Conservation (phyloP, 2,113 vertebrate genomes). For the Eupsittula cactorum region DNA sequence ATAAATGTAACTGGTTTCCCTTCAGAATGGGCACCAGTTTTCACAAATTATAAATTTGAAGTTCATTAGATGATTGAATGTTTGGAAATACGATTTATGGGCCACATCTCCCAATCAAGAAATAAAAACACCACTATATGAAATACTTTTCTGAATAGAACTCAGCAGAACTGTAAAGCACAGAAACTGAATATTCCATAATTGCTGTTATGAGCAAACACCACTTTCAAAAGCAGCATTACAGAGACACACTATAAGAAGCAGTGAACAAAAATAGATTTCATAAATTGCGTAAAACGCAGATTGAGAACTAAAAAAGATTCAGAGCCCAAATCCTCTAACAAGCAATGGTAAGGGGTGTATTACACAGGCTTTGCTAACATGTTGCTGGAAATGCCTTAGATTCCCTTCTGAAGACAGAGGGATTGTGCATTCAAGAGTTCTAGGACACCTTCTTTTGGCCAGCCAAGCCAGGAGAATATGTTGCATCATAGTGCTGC, state of each 20-base stretch:
- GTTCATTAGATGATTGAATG: slow-evolving; percentile 46
- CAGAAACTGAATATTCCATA: not conserved
- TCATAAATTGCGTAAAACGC: not conserved
- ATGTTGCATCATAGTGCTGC: not conserved
- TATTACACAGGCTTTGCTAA: not conserved
- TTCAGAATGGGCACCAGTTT: slow-evolving; percentile 33
- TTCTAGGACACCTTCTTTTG: not conserved
- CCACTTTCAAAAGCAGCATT: not conserved
- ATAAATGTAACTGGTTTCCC: not conserved
- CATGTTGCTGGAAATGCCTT: not conserved
- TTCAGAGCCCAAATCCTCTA: not conserved
- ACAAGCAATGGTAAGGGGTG: fast-evolving
- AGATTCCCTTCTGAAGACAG: not conserved
- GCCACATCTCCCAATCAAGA: slow-evolving; percentile 17
- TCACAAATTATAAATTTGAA: slow-evolving; percentile 20
- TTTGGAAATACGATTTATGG: slow-evolving; percentile 19
- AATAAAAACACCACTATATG: not conserved
- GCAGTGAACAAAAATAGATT: not conserved
- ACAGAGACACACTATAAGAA: not conserved
- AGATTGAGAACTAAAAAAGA: not conserved
- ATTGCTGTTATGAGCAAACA: not conserved
- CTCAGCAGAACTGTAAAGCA: not conserved
- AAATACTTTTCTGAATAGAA: not conserved
- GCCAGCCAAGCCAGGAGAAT: not conserved
- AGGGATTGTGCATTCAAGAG: not conserved